Base-by-base conservation (phyloP, 2,888 invertebrate species). In the Isoperla grammatica region DNA sequence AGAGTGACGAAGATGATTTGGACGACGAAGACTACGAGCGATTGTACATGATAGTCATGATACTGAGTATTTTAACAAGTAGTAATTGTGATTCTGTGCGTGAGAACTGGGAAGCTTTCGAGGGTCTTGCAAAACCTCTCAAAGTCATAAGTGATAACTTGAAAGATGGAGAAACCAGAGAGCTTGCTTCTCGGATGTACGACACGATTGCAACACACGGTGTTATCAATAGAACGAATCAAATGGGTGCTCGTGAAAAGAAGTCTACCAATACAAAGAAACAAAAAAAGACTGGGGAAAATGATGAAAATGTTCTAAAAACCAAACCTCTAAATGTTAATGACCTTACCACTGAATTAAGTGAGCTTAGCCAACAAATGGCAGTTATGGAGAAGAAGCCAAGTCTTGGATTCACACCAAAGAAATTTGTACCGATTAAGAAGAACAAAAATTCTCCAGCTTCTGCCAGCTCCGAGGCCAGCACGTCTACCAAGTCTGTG, bases 11-110 rank as follows among this genome's bases (percentile, higher is more conserved):
- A 20, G 59, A 61, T 15, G 61, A 63, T 20, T 39, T 39, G 13
- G 53, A 53, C 3, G 66, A 70, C 42, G 58, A 45, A 12, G 39
- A 42, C 8, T 55, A 54, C 12, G 50, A 50, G 19, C 40, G 56
- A 40, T 59, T 73, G 4, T 75, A 74, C 22, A 66, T 72, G 3
- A 70, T 73, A 60, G 65, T 76, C 13, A 73, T 75, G 72, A 67
- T 75, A 5, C 63, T 76, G 1, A 73, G 74, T 66, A 67, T 71
- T 4, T 73, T 76, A 49, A 50, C 76, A n/a, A 65, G 66, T 13
- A 65, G 67, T 49, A 63, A 66, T 46, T 58, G 56, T 17, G 61
- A 59, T 22, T 40, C 67, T 56, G 53, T 64, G 63, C 57, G 61
- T 61, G 2, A 65, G 19, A 66, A 72, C 57, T 73, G 72, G 71